A percentile compares a stretch with the other conserved stretches of the same genome.
Evolutionary conservation across 1,140 invertebrate species (phyloP).

Genomic region (Hyposmocoma kahamanoa): DNA sequence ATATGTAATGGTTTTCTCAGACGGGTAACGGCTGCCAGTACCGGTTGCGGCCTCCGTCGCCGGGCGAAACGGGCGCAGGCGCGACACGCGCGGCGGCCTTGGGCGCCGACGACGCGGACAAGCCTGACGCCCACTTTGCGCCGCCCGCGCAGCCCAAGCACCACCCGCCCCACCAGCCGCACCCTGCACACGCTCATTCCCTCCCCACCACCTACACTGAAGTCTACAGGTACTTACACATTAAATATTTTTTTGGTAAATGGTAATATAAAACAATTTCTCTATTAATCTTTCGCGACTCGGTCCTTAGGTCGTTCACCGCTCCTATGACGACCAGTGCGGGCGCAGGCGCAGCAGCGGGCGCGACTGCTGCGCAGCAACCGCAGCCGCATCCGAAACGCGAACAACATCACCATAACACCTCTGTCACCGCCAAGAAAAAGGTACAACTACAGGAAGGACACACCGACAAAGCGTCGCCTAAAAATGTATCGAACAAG

Average conservation of each 20-base stretch:
- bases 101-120: too few species aligned
- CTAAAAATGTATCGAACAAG: too few species aligned
- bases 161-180: too few species aligned
- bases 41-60: slow-evolving; percentile 35
- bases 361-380: slow-evolving; percentile 3
- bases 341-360: not conserved
- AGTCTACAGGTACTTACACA: slow-evolving; percentile 43
- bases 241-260: too few species aligned
- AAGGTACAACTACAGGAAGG: too few species aligned
- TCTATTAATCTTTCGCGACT: too few species aligned
- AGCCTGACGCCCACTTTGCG: slow-evolving; percentile 35
- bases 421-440: slow-evolving; percentile 39
- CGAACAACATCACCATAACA: slow-evolving; percentile 36
- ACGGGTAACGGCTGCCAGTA: slow-evolving; percentile 29
- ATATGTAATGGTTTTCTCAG: not conserved
- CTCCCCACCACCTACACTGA: too few species aligned
- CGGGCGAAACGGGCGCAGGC: slow-evolving; percentile 15
- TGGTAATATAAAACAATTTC: too few species aligned
- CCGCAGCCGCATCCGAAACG: slow-evolving; percentile 37
- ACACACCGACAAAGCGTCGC: too few species aligned
- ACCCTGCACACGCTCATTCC: too few species aligned
- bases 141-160: slow-evolving; percentile 38
- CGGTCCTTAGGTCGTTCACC: not conserved
- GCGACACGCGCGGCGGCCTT: slow-evolving; percentile 7
- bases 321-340: not conserved